Percentiles rank a stretch among this genome's conserved stretches.
Evolutionary conservation across 2,113 vertebrate species (phyloP).

Genomic region (Gavia stellata): DNA sequence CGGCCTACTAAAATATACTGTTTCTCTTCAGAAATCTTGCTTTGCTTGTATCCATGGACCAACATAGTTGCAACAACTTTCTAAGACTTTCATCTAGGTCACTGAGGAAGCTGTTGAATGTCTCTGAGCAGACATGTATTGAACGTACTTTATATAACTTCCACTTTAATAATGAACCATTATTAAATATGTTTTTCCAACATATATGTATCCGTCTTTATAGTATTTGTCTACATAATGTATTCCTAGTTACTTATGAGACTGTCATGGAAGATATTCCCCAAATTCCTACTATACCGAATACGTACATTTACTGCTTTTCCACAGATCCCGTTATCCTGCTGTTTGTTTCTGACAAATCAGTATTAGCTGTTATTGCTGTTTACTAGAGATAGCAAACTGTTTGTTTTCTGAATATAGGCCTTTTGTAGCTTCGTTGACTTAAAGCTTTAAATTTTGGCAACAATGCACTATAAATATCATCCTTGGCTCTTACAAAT

Average conservation of each 20-base stretch:
- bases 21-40: not conserved
- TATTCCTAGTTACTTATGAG: not conserved
- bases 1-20: not conserved
- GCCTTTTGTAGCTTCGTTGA: not conserved
- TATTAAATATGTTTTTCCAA: not conserved
- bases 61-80: not conserved
- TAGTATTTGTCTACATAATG: not conserved
- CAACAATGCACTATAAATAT: not conserved
- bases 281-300: not conserved
- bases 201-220: not conserved
- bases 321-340: not conserved
- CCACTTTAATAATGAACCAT: not conserved
- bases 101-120: not conserved
- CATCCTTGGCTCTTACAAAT: not conserved
- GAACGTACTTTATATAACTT: not conserved
- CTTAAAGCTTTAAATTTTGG: not conserved
- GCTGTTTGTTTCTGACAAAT: not conserved
- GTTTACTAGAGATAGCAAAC: not conserved
- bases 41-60: not conserved
- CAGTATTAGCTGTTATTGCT: not conserved
- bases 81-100: not conserved
- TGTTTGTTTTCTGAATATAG: not conserved
- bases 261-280: not conserved
- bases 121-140: not conserved
- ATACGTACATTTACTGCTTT: not conserved